These are phyloP conservation scores for Alligator sinensis DNA, from an alignment of 2,113 vertebrate genomes.

Conservation along the genomic window DNA sequence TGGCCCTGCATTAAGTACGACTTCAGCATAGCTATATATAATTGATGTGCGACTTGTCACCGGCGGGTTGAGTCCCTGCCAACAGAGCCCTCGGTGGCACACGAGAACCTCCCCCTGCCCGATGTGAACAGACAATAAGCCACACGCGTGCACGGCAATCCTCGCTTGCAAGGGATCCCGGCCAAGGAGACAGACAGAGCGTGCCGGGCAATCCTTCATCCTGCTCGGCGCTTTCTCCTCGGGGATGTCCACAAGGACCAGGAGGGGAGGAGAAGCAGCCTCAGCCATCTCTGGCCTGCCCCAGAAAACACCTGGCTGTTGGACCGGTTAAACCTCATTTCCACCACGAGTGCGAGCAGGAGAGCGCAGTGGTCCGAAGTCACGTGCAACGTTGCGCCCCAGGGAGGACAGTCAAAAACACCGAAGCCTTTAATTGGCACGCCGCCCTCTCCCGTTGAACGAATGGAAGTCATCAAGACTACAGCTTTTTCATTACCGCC, in stretches of 20 bases:
- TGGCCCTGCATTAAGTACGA: not conserved
- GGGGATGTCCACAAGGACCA: not conserved
- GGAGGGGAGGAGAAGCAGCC: not conserved
- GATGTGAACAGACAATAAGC: not conserved
- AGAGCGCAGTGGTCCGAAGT: not conserved
- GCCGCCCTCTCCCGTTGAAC: not conserved
- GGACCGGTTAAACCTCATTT: not conserved
- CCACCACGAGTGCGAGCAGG: not conserved
- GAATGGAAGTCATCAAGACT: not conserved
- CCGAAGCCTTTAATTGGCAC: not conserved
- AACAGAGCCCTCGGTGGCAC: not conserved
- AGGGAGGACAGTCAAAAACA: not conserved
- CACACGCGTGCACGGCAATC: not conserved
- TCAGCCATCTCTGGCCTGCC: not conserved
- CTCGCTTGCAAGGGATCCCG: not conserved
- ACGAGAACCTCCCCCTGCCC: not conserved
- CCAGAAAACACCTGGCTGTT: not conserved
- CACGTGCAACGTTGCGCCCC: not conserved
- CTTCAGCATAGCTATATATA: not conserved
- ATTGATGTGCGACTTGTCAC: not conserved
- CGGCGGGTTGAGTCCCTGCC: not conserved
- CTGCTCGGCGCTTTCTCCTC: not conserved
- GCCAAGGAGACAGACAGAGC: not conserved
- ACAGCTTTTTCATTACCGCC: not conserved
- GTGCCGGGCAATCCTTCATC: not conserved